Conservation (phyloP, 2,888 invertebrate species). For the Hedychridium roseum region DNA sequence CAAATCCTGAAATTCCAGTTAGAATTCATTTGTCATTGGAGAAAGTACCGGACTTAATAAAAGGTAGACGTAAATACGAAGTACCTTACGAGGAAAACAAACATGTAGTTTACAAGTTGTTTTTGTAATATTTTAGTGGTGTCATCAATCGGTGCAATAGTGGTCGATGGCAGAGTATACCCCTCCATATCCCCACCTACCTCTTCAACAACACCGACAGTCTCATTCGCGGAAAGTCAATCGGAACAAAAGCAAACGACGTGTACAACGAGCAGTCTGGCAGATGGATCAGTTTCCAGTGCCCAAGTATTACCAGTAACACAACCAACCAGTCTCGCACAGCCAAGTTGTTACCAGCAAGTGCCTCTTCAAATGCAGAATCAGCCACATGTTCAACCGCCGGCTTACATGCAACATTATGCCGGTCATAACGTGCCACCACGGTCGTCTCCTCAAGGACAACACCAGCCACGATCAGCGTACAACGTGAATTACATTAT, state of each 20-base stretch:
- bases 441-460: conserved; percentile 54
- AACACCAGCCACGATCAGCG: conserved; percentile 42
- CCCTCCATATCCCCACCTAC: conserved; percentile 63
- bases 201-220: conserved; percentile 44
- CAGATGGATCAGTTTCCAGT: conserved; percentile 30
- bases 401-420: conserved; percentile 63
- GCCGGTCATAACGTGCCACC: conserved; percentile 53
- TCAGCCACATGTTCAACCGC: conserved; percentile 56
- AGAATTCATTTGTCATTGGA: conserved; percentile 81
- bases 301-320: conserved; percentile 28
- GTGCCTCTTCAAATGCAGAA: conserved; percentile 45
- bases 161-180: conserved; percentile 85
- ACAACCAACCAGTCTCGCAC: conserved; percentile 32
- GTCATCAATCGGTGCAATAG: conserved; percentile 80
- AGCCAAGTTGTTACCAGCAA: conserved; percentile 49
- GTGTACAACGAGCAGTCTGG: conserved; percentile 57
- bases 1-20: conserved; percentile 89
- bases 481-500: conserved; percentile 57
- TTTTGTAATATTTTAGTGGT: conserved; percentile 67
- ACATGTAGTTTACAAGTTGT: too few relatives aligned
- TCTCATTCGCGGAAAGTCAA: conserved; percentile 44
- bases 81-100: too few relatives aligned
- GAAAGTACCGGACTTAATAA: conserved; percentile 81
- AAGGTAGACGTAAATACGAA: too few relatives aligned
- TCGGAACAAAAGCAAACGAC: conserved; percentile 63